phyloP scores from a whole-genome alignment of 1,140 invertebrate species.

The Hycleus phaleratus region DNA sequence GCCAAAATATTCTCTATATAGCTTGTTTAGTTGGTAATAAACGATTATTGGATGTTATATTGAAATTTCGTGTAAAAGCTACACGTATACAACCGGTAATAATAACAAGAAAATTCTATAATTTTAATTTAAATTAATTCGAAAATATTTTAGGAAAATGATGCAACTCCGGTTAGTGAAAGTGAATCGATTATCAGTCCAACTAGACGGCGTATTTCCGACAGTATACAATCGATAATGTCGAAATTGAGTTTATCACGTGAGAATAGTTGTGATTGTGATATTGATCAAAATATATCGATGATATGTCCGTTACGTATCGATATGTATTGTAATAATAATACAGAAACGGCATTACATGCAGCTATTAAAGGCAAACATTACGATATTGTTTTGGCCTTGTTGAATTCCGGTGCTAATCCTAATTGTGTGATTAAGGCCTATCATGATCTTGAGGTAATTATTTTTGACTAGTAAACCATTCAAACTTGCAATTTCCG shows the following conservation, averaged over 20 bases:
- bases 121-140: no score
- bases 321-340: constrained; percentile 68
- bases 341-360: constrained; percentile 68
- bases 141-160: constrained; percentile 16
- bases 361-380: constrained; percentile 71
- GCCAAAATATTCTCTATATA: constrained; percentile 83
- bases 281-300: constrained; percentile 45
- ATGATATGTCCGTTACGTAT: constrained; percentile 61
- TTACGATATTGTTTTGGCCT: constrained; percentile 60
- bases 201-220: constrained; percentile 68
- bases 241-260: constrained; percentile 62
- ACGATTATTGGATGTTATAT: constrained; percentile 68
- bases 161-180: constrained; percentile 39
- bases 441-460: constrained; percentile 43
- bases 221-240: constrained; percentile 81
- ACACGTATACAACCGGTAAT: constrained; percentile 45
- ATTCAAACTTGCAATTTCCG: no score
- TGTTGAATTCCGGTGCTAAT: constrained; percentile 68
- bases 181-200: constrained; percentile 46
- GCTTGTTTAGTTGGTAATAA: constrained; percentile 77
- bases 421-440: constrained; percentile 57
- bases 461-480: neutral
- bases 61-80: constrained; percentile 66
- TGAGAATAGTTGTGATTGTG: constrained; percentile 39
- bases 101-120: neutral